Base-by-base conservation (phyloP, 2,797 vertebrate species). In the Tauraco hartlaubi region DNA sequence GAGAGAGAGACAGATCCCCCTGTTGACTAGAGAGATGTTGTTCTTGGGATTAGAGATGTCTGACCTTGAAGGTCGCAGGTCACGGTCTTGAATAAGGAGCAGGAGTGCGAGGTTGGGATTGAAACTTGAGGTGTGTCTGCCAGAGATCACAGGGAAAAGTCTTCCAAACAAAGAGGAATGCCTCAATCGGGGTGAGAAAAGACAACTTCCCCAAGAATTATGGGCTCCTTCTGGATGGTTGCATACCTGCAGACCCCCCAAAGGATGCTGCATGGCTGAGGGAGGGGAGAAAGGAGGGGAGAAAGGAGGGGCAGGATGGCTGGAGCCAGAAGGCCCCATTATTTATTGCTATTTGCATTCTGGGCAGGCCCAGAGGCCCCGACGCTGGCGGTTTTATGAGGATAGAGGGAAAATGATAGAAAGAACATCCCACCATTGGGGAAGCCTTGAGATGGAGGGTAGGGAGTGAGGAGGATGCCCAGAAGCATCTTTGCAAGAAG, bases 21-120 rank as follows among this genome's bases (percentile, higher is more conserved):
- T 76, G 79, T 51, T 66, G 94, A 80, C 90, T 68, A 55, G 52
- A 64, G 46, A 77, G 80, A 95, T 94, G 92, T 92, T 97, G 80
- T 95, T 89, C 29, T 95, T 94, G 84, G 90, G 78, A 92, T 95
- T 88, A 74, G 84, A 94, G 86, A 73, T 66, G 84, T 95, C 94
- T 96, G 95, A 92, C 96, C 92, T 96, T 97, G 94, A 81, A 67
- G 96, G 94, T 91, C 84, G 46, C 79, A 74, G 94, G 95, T 95
- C 95, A 93, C 1, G 89, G 86, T 94, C 95, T 94, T 63, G 95
- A 95, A 88, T 94, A 69, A 78, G 75, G 87, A 91, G 74, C 77
- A 46, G 73, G 73, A 76, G 76, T n/a, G 44, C 0, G 37, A 72
- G 68, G 59, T 1, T 93, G 74, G 59, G 82, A 41, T 48, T 87